Conservation (phyloP, 2,113 vertebrate genomes). For the Panthera tigris region DNA sequence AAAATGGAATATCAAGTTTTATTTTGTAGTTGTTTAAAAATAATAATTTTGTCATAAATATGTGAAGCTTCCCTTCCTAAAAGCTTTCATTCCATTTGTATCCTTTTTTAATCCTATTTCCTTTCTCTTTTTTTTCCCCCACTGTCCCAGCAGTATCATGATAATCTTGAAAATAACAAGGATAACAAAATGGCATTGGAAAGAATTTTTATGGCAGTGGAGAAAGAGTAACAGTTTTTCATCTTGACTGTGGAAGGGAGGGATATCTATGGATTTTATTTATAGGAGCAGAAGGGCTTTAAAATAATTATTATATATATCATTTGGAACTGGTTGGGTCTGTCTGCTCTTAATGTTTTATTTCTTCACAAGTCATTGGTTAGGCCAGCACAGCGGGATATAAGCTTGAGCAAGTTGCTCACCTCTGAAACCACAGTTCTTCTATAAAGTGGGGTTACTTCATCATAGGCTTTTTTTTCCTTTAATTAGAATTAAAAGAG, state of each 20-base stretch:
- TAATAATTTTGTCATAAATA: neutral
- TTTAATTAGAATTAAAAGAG: neutral
- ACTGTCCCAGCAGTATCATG: neutral
- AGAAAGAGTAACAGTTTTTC: neutral
- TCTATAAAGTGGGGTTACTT: neutral
- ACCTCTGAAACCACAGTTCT: neutral
- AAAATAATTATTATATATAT: neutral
- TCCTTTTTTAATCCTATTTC: neutral
- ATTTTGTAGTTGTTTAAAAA: constrained; percentile 10
- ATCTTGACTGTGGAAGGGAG: neutral
- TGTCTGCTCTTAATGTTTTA: neutral
- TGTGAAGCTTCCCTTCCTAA: neutral
- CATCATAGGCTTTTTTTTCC: neutral
- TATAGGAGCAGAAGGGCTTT: neutral
- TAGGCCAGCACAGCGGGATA: rapidly evolving
- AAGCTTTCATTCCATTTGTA: neutral
- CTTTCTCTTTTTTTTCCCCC: neutral
- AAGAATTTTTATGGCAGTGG: neutral
- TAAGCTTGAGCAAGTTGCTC: neutral
- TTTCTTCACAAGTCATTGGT: neutral
- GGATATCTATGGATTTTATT: neutral
- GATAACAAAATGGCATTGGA: neutral
- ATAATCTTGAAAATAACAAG: neutral
- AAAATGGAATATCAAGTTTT: neutral
- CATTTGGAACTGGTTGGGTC: neutral